These are phyloP conservation scores for Carassius auratus DNA, from an alignment of 2,113 vertebrate genomes.

Conservation along the genomic window DNA sequence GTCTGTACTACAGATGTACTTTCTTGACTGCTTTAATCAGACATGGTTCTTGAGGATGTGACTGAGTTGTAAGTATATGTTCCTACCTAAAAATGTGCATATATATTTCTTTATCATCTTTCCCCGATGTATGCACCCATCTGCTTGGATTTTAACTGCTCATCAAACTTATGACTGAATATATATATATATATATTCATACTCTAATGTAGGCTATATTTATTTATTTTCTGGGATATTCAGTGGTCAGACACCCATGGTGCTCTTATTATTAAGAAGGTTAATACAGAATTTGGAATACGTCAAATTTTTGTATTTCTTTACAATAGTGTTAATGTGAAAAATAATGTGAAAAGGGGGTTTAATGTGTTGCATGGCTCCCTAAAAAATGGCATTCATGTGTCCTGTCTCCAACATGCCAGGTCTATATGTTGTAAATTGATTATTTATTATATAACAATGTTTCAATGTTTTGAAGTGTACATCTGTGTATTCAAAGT, in stretches of 20 bases:
- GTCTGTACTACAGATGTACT: neutral
- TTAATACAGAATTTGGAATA: neutral
- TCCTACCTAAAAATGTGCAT: neutral
- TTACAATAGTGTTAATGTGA: neutral
- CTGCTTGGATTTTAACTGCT: neutral
- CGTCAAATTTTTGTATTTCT: neutral
- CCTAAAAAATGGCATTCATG: too few relatives aligned
- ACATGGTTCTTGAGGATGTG: constrained; percentile 88
- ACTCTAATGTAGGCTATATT: too few relatives aligned
- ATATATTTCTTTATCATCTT: neutral
- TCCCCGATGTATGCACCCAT: neutral
- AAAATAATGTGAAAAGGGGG: neutral
- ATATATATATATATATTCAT: too few relatives aligned
- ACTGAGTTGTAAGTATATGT: constrained; percentile 86
- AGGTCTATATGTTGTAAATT: too few relatives aligned
- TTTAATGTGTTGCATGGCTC: too few relatives aligned
- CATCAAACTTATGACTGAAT: neutral
- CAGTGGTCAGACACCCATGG: neutral
- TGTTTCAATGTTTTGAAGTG: neutral
- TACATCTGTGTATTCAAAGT: neutral
- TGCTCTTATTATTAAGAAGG: neutral
- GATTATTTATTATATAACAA: too few relatives aligned
- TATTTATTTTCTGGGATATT: too few relatives aligned
- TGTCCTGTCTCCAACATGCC: too few relatives aligned
- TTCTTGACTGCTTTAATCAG: constrained; percentile 76